phyloP scores from a whole-genome alignment of 2,113 vertebrate species.

The Rhinichthys klamathensis region DNA sequence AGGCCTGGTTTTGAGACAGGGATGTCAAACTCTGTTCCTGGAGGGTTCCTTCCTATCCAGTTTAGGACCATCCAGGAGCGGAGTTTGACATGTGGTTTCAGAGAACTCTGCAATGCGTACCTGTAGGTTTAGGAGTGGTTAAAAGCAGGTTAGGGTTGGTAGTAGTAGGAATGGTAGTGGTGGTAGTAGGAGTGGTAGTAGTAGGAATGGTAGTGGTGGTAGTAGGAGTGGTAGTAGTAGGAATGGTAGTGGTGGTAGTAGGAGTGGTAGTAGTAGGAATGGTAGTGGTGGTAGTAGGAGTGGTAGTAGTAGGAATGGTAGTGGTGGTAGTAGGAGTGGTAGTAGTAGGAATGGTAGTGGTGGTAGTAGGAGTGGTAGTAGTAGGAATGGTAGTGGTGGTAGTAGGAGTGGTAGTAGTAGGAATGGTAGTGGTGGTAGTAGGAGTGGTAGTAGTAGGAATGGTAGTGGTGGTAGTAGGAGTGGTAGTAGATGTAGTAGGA shows the following conservation, averaged over 20 bases:
- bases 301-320: background rate
- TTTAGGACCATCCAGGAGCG: no score
- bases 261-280: background rate
- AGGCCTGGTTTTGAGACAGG: no score
- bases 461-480: background rate
- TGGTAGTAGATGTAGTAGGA: background rate
- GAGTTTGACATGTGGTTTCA: background rate
- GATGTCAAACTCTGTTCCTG: no score
- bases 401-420: background rate
- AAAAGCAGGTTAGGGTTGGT: background rate
- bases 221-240: no score
- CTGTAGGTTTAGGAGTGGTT: background rate
- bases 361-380: rapidly evolving
- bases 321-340: background rate
- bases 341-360: no score
- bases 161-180: background rate
- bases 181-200: background rate
- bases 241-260: background rate
- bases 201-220: no score
- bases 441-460: background rate
- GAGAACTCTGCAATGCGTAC: background rate
- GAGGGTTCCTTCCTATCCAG: no score
- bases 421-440: background rate
- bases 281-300: background rate
- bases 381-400: rapidly evolving